Evolutionary conservation across 2,888 invertebrate genomes (phyloP), one percentile per base, ranked within the genome.

Genomic region (Rugalucina vietnamica): DNA sequence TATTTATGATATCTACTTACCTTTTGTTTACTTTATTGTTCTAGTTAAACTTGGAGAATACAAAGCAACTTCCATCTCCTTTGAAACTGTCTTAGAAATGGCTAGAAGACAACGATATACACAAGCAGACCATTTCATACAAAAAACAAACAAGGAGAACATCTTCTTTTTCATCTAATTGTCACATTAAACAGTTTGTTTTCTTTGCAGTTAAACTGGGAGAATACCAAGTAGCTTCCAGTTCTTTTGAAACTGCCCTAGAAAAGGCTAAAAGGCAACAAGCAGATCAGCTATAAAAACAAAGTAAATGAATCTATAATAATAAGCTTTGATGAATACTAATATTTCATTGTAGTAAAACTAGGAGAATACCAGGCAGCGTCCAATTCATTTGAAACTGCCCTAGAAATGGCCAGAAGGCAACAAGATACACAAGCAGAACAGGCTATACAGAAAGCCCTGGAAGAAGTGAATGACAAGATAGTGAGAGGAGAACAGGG

Each of bases 361-460:
- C 89, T 91, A 32, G 88, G 89, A 24, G 92, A 94, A 21, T 87
- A 91, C 34, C 91, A 93, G 80, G 88, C 91, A 34, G 94, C 94
- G 5, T 86, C 92, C 21, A 92, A 92, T 32, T 92, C 92, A 12
- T 95, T 95, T 87, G 93, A 94, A 80, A 87, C 89, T 81, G 91
- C 94, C 0, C 86, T 93, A 76, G 93, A 94, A 71, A 88, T 94
- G 76, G 94, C 94, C 14, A 90, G 90, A 75, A 82, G 89, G 70
- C 91, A 92, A 73, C 86, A 90, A 54, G 94, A 94, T 79, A 79
- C 79, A 24, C 88, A 92, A 21, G 95, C 94, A 49, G 93, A 93
- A 82, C 81, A 88, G 36, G 94, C 94, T 36, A 94, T 95, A 74
- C 91, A 92, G 74, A 92, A 92, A 73, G 94, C 94, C 4, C 87